A percentile compares a stretch with the other conserved stretches of the same genome.
Evolutionary conservation across 1,140 invertebrate genomes (phyloP).

Genomic region (Prorops nasuta): DNA sequence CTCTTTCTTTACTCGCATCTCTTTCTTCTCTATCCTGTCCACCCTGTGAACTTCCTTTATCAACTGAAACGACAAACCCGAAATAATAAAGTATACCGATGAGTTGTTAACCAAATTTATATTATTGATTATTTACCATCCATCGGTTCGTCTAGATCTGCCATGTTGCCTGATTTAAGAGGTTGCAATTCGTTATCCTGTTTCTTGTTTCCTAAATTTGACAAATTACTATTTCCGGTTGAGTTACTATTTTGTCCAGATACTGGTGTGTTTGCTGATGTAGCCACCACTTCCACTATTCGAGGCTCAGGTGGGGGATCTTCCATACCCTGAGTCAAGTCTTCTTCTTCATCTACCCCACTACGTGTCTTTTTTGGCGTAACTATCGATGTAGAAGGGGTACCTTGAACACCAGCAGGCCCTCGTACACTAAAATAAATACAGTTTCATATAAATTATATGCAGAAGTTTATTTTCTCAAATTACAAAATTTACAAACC

Average conservation of each 20-base stretch:
- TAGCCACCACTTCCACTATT: constrained; percentile 74
- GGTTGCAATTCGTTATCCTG: constrained; percentile 75
- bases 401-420: constrained; percentile 56
- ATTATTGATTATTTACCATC: constrained; percentile 35
- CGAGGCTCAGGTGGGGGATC: constrained; percentile 75
- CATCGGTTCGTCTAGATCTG: constrained; percentile 65
- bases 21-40: constrained; percentile 51
- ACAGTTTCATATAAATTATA: constrained; percentile 3
- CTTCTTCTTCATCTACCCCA: constrained; percentile 66
- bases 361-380: constrained; percentile 61
- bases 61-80: constrained; percentile 24
- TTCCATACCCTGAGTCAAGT: constrained; percentile 84
- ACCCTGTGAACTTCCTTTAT: constrained; percentile 47
- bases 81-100: neutral
- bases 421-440: constrained; percentile 57
- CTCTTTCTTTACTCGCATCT: constrained; percentile 52
- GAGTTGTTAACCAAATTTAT: neutral
- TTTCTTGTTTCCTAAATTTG: constrained; percentile 50
- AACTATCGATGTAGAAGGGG: constrained; percentile 31
- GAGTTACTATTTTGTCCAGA: constrained; percentile 40
- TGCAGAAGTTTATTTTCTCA: constrained; percentile 7
- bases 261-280: constrained; percentile 51
- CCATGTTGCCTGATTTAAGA: constrained; percentile 71
- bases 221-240: constrained; percentile 32
- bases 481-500: constrained; percentile 50